Base-by-base conservation (phyloP, 1,140 invertebrate genomes). In the Bombyx mandarina region DNA sequence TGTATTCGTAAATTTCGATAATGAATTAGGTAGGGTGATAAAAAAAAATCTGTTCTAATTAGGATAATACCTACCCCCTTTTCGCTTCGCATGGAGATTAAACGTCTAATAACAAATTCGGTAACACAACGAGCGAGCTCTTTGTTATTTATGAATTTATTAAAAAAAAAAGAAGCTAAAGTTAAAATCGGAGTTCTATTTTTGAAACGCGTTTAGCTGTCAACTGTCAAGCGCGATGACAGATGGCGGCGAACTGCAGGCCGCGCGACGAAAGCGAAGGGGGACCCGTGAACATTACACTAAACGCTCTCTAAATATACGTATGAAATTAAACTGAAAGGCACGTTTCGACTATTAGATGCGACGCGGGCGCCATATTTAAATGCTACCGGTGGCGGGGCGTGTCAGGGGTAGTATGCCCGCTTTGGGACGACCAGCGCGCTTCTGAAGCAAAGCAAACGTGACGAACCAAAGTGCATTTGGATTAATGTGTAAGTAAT, bases 161-260 rank as follows among this genome's bases (percentile, higher is more conserved):
- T 35, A 35, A 3, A 35, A 35, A 35, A 35, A 35, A 35, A 35
- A 35, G 4, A 35, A 35, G 4, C 26, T 35, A 35, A 3, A 35
- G 2, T 35, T 35, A 2, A 35, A 35, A 35, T 35, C 26, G 26
- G 2, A 35, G 59, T 70, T 73, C 77, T 84, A 84, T 82, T 84
- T 83, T 80, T 77, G 75, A 75, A 74, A 66, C 68, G 67, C 68
- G 67, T 71, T 69, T 73, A 67, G 71, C 69, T 77, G 79, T 81
- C 75, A 79, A 79, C 71, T 81, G 79, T 81, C 79, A 79, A 70
- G 74, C 70, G 65, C 69, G 78, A 83, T 83, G 80, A 81, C 78
- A 83, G 77, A 83, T 83, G 78, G 78, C 78, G 77, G 26, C 63
- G 71, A 68, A 69, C 69, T 72, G 72, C 69, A 60, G 61, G 61